phyloP scores from a whole-genome alignment of 2,888 invertebrate species.

The Auanema freiburgensis region DNA sequence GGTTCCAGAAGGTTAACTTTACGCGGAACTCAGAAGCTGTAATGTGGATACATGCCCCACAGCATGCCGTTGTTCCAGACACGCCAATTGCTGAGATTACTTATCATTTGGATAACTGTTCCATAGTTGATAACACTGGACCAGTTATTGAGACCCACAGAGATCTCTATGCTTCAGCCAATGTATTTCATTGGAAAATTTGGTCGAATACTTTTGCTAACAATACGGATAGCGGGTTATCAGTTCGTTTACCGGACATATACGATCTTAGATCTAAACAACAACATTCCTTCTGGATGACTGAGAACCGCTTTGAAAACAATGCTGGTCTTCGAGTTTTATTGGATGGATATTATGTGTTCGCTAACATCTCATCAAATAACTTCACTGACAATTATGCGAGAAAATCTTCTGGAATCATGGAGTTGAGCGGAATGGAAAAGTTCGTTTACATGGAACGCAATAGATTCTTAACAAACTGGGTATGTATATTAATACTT shows the following conservation, averaged over 20 bases:
- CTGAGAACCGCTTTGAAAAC: slow-evolving; percentile 73
- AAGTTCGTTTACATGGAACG: slow-evolving; percentile 82
- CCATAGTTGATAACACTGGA: slow-evolving; percentile 83
- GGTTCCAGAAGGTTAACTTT: slow-evolving; percentile 63
- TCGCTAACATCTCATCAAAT: slow-evolving; percentile 83
- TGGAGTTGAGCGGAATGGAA: slow-evolving; percentile 80
- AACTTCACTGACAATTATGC: slow-evolving; percentile 83
- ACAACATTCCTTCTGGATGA: slow-evolving; percentile 54
- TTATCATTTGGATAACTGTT: slow-evolving; percentile 82
- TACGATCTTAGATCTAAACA: slow-evolving; percentile 55
- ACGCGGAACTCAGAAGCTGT: slow-evolving; percentile 60
- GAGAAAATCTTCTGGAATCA: slow-evolving; percentile 73
- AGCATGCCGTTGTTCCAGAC: slow-evolving; percentile 59
- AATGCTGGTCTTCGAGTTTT: slow-evolving; percentile 83
- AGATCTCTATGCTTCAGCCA: slow-evolving; percentile 91
- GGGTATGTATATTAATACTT: slow-evolving; percentile 29
- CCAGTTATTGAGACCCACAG: slow-evolving; percentile 74
- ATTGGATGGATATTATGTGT: slow-evolving; percentile 90
- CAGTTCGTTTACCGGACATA: slow-evolving; percentile 77
- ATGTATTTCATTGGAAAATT: slow-evolving; percentile 87
- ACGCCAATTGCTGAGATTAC: slow-evolving; percentile 79
- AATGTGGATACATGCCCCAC: slow-evolving; percentile 63
- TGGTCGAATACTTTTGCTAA: slow-evolving; percentile 73
- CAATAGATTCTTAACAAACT: slow-evolving; percentile 60
- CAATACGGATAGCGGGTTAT: slow-evolving; percentile 83